A percentile compares a stretch with the other conserved stretches of the same genome.
These are phyloP conservation scores for Rapana venosa DNA, from an alignment of 2,888 invertebrate genomes.

Conservation along the genomic window DNA sequence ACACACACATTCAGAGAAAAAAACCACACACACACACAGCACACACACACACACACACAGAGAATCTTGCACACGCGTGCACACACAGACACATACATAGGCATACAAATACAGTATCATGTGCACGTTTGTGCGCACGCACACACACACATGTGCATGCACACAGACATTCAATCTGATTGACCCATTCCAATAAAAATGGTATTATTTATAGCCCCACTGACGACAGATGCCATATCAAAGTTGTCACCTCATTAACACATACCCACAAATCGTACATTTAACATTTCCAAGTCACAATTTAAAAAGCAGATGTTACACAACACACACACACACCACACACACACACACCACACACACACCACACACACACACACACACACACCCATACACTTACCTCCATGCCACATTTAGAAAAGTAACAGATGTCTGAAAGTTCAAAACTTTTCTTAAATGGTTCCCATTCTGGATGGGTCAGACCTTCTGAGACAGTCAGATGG, in stretches of 20 bases:
- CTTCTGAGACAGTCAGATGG: slow-evolving; percentile 63
- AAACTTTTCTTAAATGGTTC: slow-evolving; percentile 83
- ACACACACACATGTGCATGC: not conserved
- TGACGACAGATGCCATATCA: not conserved
- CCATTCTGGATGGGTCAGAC: slow-evolving; percentile 61
- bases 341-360: not conserved
- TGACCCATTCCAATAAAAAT: too few species aligned
- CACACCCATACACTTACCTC: slow-evolving; percentile 81
- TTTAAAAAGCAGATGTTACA: not conserved
- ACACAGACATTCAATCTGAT: not conserved
- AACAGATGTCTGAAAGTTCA: slow-evolving; percentile 90
- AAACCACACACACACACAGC: too few species aligned
- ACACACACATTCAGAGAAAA: too few species aligned
- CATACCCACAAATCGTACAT: too few species aligned
- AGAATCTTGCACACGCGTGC: too few species aligned
- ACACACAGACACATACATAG: not conserved
- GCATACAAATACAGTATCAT: too few species aligned
- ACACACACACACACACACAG: too few species aligned
- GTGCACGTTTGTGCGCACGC: too few species aligned
- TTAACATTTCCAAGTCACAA: not conserved
- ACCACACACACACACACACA: slow-evolving; percentile 1
- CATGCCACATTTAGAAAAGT: slow-evolving; percentile 93
- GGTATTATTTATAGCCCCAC: not conserved
- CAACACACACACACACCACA: not conserved
- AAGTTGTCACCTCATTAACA: not conserved